A percentile compares a stretch with the other conserved stretches of the same genome.
These are phyloP conservation scores for Beroe forskalii DNA, from an alignment of 37 sponge, comb jelly and placozoan genomes.

Conservation along the genomic window DNA sequence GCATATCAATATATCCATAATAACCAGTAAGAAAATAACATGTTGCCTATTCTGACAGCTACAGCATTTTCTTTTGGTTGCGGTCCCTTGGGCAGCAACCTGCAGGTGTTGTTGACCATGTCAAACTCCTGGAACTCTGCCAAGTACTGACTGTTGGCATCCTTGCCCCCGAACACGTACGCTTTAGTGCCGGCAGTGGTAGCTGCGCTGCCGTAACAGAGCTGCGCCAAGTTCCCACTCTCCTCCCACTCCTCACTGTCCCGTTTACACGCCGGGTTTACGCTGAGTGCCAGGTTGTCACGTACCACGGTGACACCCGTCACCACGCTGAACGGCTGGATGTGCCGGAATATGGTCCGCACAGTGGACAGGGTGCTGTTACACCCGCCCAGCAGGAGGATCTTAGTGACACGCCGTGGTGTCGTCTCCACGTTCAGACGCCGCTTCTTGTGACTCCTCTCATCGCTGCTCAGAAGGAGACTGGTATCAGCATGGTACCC, in stretches of 20 bases:
- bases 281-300: not conserved
- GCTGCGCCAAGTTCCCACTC: slow-evolving; percentile 34
- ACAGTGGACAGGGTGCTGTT: slow-evolving; percentile 53
- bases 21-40: too few species aligned
- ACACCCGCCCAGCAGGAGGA: slow-evolving; percentile 52
- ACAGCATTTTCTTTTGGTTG: slow-evolving; percentile 50
- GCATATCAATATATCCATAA: too few species aligned
- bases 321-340: slow-evolving; percentile 63
- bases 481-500: not conserved
- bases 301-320: slow-evolving; percentile 37
- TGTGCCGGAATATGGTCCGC: slow-evolving; percentile 30
- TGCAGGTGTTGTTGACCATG: not conserved
- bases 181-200: slow-evolving; percentile 57
- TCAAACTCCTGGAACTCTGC: slow-evolving; percentile 58
- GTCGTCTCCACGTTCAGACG: not conserved
- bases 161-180: slow-evolving; percentile 62
- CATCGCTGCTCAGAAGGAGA: not conserved
- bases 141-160: slow-evolving; percentile 28
- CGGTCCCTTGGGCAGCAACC: not conserved
- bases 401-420: slow-evolving; percentile 40
- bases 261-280: not conserved
- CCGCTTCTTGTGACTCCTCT: slow-evolving; percentile 4
- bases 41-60: slow-evolving; percentile 47
- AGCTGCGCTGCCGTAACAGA: slow-evolving; percentile 48
- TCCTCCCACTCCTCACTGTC: slow-evolving; percentile 45